Conservation (phyloP, 2,888 invertebrate genomes). For the Leucoma salicis region DNA sequence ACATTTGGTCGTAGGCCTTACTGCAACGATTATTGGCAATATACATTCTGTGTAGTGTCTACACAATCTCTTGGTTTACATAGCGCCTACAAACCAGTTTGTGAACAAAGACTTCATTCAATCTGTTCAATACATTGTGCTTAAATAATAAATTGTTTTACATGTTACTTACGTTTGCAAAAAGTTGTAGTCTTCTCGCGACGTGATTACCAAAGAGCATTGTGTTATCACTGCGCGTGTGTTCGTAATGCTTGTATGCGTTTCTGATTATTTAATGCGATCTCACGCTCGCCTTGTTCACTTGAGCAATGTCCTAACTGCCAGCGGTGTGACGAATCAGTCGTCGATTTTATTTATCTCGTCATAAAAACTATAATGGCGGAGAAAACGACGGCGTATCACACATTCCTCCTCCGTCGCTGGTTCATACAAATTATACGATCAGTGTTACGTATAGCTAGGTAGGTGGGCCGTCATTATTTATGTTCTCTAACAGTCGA, state of each 20-base stretch:
- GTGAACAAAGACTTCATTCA: neutral
- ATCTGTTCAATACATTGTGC: neutral
- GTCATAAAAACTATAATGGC: slow-evolving; percentile 63
- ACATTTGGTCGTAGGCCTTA: no score
- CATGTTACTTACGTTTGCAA: slow-evolving; percentile 11
- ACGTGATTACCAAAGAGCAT: slow-evolving; percentile 36
- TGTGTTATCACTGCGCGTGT: slow-evolving; percentile 57
- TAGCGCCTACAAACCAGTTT: neutral
- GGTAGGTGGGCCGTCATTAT: slow-evolving; percentile 82
- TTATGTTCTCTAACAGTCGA: slow-evolving; percentile 81
- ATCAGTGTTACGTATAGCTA: slow-evolving; percentile 77
- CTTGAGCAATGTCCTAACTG: slow-evolving; percentile 59
- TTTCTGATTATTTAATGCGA: slow-evolving; percentile 74
- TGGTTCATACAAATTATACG: slow-evolving; percentile 79
- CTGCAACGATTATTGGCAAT: no score
- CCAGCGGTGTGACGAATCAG: slow-evolving; percentile 45
- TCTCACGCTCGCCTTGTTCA: slow-evolving; percentile 55
- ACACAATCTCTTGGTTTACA: no score
- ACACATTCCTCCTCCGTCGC: slow-evolving; percentile 68
- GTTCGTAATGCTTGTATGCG: slow-evolving; percentile 57
- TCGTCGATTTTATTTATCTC: slow-evolving; percentile 60
- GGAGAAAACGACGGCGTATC: slow-evolving; percentile 68
- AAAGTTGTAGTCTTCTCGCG: slow-evolving; percentile 19
- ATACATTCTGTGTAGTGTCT: no score
- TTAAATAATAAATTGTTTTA: slow-evolving; percentile 6